Evolutionary conservation across 1,140 invertebrate genomes (phyloP).

Genomic region (Drosophila quadrilineata): DNA sequence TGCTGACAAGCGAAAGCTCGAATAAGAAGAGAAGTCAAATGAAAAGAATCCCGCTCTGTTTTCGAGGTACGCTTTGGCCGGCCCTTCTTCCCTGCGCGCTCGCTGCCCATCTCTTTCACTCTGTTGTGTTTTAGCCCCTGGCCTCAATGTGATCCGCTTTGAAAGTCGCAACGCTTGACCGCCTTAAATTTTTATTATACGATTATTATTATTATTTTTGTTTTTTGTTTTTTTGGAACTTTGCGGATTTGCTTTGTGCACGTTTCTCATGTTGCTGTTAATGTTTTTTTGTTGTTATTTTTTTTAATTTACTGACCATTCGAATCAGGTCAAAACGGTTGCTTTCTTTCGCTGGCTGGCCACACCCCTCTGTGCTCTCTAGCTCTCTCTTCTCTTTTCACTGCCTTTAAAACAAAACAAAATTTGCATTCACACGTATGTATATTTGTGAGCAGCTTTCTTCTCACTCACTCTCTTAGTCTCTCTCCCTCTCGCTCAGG

Average conservation of each 20-base stretch:
- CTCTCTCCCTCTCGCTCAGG: constrained; percentile 20
- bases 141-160: constrained; percentile 20
- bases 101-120: background rate
- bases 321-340: constrained; percentile 76
- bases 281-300: background rate
- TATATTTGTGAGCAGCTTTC: constrained; percentile 26
- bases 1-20: constrained; percentile 40
- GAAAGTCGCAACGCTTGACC: constrained; percentile 42
- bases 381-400: background rate
- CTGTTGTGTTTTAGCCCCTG: background rate
- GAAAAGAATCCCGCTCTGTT: background rate
- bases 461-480: too few relatives aligned
- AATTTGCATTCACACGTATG: constrained; percentile 34
- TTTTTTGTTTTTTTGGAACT: constrained; percentile 16
- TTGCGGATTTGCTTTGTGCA: constrained; percentile 61
- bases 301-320: constrained; percentile 24
- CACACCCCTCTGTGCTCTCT: constrained; percentile 33
- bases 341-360: constrained; percentile 69
- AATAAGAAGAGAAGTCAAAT: background rate
- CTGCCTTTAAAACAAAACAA: too few relatives aligned
- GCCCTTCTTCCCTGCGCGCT: background rate
- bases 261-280: constrained; percentile 35
- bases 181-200: constrained; percentile 35
- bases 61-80: too few relatives aligned
- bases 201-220: constrained; percentile 40